Conservation (phyloP, 2,113 vertebrate species). For the Aplodontia rufa region DNA sequence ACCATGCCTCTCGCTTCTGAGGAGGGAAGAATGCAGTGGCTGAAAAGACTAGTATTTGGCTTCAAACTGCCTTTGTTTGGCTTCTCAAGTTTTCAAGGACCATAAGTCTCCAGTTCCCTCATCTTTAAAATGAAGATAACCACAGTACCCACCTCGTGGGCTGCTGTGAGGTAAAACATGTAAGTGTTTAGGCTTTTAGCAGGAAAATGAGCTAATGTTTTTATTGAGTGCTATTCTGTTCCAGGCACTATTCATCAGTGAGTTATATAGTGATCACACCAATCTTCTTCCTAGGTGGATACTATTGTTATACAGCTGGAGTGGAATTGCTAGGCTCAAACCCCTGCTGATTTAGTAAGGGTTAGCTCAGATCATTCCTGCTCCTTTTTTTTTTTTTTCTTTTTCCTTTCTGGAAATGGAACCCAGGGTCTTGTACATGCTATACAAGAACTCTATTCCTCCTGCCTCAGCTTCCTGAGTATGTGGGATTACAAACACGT, state of each 20-base stretch:
- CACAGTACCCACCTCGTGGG: neutral
- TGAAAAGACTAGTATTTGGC: neutral
- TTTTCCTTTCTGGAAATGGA: neutral
- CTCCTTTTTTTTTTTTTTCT: too few species aligned
- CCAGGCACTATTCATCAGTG: neutral
- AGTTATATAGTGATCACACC: neutral
- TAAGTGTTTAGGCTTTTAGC: neutral
- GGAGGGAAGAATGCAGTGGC: neutral
- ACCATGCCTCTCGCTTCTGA: neutral
- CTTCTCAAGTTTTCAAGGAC: neutral
- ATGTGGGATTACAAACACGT: neutral
- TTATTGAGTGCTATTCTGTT: neutral
- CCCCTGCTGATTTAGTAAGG: neutral
- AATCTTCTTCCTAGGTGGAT: neutral
- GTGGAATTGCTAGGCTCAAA: neutral
- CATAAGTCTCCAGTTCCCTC: neutral
- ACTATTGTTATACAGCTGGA: neutral
- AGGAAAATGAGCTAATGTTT: neutral
- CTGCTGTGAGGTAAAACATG: neutral
- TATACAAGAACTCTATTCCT: neutral
- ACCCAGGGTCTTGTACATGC: neutral
- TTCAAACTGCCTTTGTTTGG: neutral
- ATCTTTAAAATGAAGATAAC: neutral
- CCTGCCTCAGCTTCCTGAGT: neutral
- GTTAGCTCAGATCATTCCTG: neutral